A percentile compares a stretch with the other conserved stretches of the same genome.
These are phyloP conservation scores for Leucosticte australis DNA, from an alignment of 2,113 vertebrate species.

Conservation along the genomic window DNA sequence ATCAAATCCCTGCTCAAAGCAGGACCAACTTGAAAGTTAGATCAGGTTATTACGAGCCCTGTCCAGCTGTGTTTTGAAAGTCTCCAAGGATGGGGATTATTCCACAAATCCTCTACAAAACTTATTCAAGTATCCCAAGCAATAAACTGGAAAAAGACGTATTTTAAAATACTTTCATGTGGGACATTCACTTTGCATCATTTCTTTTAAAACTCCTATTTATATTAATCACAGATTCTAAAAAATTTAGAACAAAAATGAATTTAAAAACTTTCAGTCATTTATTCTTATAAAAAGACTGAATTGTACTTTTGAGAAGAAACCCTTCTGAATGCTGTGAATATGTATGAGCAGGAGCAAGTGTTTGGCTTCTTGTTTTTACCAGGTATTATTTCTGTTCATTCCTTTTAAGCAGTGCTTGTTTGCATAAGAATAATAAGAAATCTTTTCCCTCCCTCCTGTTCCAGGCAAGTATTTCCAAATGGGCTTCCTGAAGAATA, in stretches of 20 bases:
- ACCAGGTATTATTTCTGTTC: not conserved
- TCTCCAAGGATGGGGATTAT: not conserved
- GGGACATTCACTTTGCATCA: not conserved
- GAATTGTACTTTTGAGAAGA: not conserved
- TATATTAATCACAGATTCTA: not conserved
- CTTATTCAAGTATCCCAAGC: not conserved
- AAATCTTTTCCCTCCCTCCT: not conserved
- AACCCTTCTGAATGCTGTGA: not conserved
- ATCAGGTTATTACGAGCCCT: not conserved
- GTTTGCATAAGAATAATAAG: not conserved
- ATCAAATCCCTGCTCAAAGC: not conserved
- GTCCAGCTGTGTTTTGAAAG: not conserved
- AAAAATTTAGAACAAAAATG: not conserved
- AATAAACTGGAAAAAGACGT: not conserved
- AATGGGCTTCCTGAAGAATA: constrained; percentile 88
- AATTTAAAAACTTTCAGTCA: not conserved
- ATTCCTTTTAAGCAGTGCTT: not conserved
- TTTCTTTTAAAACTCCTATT: not conserved
- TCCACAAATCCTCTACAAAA: not conserved
- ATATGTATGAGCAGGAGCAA: not conserved
- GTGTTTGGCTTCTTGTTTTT: not conserved
- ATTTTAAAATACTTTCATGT: not conserved
- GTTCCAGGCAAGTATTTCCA: constrained; percentile 85
- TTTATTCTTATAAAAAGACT: not conserved
- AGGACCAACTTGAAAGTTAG: not conserved